These are phyloP conservation scores for Cirrhinus molitorella DNA, from an alignment of 2,797 vertebrate species.

Conservation along the genomic window DNA sequence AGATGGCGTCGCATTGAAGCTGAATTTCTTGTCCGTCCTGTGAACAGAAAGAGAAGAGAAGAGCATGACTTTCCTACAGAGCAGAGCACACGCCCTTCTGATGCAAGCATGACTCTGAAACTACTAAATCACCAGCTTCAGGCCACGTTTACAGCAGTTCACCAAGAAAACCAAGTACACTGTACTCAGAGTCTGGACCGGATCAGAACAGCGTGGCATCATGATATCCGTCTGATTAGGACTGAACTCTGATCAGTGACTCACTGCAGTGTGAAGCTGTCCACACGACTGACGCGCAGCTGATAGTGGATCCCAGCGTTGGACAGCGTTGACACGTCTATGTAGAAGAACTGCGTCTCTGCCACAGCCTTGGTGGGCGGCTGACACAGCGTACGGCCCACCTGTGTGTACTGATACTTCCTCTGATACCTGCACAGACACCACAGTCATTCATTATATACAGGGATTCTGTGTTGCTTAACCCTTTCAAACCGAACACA, in stretches of 20 bases:
- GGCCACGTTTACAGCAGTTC: no score
- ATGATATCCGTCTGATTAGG: background rate
- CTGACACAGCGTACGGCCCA: conserved; percentile 93
- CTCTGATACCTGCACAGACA: conserved; percentile 85
- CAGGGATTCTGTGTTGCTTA: no score
- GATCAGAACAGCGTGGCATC: no score
- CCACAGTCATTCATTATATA: background rate
- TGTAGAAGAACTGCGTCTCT: conserved; percentile 92
- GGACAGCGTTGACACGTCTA: conserved; percentile 94
- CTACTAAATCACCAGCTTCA: no score
- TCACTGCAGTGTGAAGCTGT: conserved; percentile 93
- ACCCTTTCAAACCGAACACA: no score
- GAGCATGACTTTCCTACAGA: background rate
- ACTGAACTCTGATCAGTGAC: conserved; percentile 50
- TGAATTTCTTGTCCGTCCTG: conserved; percentile 88
- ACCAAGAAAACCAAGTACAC: no score
- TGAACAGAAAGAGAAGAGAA: conserved; percentile 39
- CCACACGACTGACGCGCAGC: conserved; percentile 89
- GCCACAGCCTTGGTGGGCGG: conserved; percentile 84
- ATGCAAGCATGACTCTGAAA: background rate
- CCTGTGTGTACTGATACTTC: conserved; percentile 92
- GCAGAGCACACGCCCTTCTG: background rate
- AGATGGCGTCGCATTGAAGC: conserved; percentile 93
- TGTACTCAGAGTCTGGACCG: no score
- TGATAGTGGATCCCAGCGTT: conserved; percentile 83